Evolutionary conservation across 2,797 vertebrate species (phyloP).

Genomic region (Tragelaphus eurycerus): DNA sequence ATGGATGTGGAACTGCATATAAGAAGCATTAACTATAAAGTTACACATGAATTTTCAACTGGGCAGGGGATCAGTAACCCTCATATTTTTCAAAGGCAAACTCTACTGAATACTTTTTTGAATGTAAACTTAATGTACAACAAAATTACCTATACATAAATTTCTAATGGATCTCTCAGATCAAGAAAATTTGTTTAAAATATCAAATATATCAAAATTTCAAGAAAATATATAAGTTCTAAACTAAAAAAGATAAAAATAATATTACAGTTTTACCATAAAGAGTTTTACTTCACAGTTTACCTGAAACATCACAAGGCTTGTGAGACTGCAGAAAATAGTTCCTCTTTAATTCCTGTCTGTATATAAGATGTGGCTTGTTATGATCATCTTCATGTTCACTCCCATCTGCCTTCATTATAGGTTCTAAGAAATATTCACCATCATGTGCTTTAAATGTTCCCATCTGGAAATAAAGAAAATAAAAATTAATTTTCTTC

Average conservation of each 20-base stretch:
- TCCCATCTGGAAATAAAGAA: slow-evolving; percentile 88
- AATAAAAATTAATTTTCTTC: neutral
- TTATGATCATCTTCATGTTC: slow-evolving; percentile 92
- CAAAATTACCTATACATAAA: neutral
- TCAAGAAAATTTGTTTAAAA: neutral
- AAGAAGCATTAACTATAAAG: neutral
- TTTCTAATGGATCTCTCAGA: neutral
- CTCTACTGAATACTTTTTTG: neutral
- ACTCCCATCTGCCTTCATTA: slow-evolving; percentile 87
- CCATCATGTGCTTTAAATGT: slow-evolving; percentile 93
- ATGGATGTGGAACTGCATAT: neutral
- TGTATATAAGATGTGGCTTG: slow-evolving; percentile 97
- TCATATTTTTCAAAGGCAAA: neutral
- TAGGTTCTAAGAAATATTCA: slow-evolving; percentile 96
- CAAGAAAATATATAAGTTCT: neutral
- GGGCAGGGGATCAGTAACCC: neutral
- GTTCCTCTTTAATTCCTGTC: slow-evolving; percentile 84
- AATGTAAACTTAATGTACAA: slow-evolving; percentile 9
- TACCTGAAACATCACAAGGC: slow-evolving; percentile 93
- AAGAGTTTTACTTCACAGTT: slow-evolving; percentile 31
- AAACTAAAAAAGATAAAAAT: neutral
- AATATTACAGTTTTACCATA: neutral
- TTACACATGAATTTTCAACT: neutral
- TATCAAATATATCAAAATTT: neutral
- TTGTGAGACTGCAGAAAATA: slow-evolving; percentile 74